Percentiles rank a stretch among this genome's conserved stretches.
Evolutionary conservation across 2,113 vertebrate genomes (phyloP).

Genomic region (Vicugna pacos): DNA sequence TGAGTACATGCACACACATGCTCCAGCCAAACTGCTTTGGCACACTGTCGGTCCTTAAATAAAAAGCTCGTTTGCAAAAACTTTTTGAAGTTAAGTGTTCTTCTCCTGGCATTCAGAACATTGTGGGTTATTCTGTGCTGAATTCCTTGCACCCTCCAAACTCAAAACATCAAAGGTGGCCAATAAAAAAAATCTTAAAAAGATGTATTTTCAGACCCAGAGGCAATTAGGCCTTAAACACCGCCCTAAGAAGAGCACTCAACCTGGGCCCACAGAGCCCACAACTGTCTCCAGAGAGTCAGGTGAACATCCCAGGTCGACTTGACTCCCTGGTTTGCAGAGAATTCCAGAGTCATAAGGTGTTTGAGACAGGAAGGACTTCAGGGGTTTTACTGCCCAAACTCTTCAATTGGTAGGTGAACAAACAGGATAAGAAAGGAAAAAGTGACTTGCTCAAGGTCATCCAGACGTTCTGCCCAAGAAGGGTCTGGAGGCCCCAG

Average conservation of each 20-base stretch:
- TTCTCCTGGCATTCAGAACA: neutral
- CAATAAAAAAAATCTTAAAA: neutral
- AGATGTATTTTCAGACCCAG: neutral
- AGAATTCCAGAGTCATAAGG: neutral
- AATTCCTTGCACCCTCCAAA: neutral
- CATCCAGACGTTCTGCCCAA: neutral
- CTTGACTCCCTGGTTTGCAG: neutral
- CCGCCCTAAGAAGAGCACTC: neutral
- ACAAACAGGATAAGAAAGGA: neutral
- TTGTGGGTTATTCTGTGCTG: neutral
- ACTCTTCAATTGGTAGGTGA: neutral
- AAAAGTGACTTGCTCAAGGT: neutral
- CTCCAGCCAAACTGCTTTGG: neutral
- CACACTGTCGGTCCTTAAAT: neutral
- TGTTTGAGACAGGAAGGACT: neutral
- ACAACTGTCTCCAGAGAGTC: neutral
- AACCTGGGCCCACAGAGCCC: neutral
- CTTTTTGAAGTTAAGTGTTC: neutral
- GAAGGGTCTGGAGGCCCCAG: neutral
- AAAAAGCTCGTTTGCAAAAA: neutral
- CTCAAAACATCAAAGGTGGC: neutral
- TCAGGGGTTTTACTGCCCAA: neutral
- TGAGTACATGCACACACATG: neutral
- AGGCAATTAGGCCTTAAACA: neutral
- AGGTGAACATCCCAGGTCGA: neutral